Conservation (phyloP, 2,888 invertebrate genomes). For the Pyralis farinalis region DNA sequence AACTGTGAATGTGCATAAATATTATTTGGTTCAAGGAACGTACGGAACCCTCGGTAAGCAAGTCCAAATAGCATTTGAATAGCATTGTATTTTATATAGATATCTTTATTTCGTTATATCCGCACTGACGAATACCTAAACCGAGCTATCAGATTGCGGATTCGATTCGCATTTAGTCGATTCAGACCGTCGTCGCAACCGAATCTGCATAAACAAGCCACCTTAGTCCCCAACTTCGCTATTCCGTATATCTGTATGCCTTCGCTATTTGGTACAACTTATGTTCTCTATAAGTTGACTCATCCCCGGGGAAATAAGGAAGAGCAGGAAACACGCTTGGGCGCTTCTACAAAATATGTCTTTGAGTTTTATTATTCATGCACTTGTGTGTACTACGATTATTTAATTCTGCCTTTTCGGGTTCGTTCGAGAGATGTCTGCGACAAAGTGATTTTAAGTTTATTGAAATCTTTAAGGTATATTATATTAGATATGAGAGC, state of each 20-base stretch:
- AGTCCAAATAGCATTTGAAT: too few species aligned
- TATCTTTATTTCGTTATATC: too few species aligned
- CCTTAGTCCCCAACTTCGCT: conserved; percentile 18
- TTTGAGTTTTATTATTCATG: conserved; percentile 55
- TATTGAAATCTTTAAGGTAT: not conserved
- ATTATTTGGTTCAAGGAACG: too few species aligned
- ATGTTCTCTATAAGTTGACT: conserved; percentile 70
- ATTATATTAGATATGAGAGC: too few species aligned
- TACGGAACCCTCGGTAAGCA: too few species aligned
- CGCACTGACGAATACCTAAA: too few species aligned
- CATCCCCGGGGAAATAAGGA: conserved; percentile 75
- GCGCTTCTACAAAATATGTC: conserved; percentile 66
- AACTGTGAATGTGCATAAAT: too few species aligned
- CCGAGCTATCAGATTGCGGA: not conserved
- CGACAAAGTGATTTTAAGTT: not conserved
- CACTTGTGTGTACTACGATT: conserved; percentile 33
- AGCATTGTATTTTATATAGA: too few species aligned
- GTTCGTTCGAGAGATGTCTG: conserved; percentile 6
- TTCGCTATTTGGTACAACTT: conserved; percentile 59
- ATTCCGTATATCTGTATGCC: conserved; percentile 28
- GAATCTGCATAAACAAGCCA: conserved; percentile 2
- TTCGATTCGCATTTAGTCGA: not conserved
- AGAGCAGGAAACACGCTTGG: conserved; percentile 66
- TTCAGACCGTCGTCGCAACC: conserved; percentile 1
- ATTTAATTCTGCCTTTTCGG: conserved; percentile 38